Evolutionary conservation across 2,797 vertebrate species (phyloP).

Genomic region (Anas georgica): DNA sequence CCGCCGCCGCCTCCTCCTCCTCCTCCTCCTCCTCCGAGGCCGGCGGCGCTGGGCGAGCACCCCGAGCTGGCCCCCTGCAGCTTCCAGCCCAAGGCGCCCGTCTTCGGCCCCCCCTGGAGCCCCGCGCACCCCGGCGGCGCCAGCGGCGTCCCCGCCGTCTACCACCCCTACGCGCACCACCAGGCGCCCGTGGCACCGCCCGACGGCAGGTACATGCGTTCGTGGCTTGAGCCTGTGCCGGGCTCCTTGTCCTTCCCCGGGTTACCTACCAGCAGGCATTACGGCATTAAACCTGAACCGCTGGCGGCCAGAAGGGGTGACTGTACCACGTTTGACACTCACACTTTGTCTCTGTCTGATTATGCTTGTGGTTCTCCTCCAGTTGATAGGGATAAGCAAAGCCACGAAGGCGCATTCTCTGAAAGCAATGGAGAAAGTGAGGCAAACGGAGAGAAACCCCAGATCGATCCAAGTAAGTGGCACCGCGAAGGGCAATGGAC

Average conservation of each 20-base stretch:
- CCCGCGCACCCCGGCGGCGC: conserved; percentile 86
- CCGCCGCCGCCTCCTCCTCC: conserved; percentile 78
- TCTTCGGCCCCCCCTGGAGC: conserved; percentile 93
- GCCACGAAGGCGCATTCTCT: conserved; percentile 83
- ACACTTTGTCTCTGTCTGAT: conserved; percentile 91
- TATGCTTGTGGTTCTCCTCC: conserved; percentile 88
- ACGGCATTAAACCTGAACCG: conserved; percentile 95
- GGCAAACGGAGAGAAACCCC: conserved; percentile 82
- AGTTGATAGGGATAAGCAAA: conserved; percentile 87
- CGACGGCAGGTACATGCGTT: conserved; percentile 94
- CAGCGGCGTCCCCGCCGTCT: conserved; percentile 81
- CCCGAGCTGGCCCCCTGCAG: conserved; percentile 91
- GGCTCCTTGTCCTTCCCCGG: conserved; percentile 92
- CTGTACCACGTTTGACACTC: conserved; percentile 92
- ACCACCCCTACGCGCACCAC: conserved; percentile 89
- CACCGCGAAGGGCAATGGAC: not conserved
- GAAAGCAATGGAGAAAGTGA: conserved; percentile 84
- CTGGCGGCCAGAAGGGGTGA: conserved; percentile 87
- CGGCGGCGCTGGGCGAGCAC: conserved; percentile 88
- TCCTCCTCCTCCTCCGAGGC: conserved; percentile 52
- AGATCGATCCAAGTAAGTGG: conserved; percentile 90
- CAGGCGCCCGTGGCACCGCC: conserved; percentile 87
- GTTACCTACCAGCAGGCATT: conserved; percentile 91
- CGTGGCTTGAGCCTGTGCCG: conserved; percentile 91
- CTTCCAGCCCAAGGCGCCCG: conserved; percentile 91